These are phyloP conservation scores for Merluccius polli DNA, from an alignment of 2,797 vertebrate genomes.

Conservation along the genomic window DNA sequence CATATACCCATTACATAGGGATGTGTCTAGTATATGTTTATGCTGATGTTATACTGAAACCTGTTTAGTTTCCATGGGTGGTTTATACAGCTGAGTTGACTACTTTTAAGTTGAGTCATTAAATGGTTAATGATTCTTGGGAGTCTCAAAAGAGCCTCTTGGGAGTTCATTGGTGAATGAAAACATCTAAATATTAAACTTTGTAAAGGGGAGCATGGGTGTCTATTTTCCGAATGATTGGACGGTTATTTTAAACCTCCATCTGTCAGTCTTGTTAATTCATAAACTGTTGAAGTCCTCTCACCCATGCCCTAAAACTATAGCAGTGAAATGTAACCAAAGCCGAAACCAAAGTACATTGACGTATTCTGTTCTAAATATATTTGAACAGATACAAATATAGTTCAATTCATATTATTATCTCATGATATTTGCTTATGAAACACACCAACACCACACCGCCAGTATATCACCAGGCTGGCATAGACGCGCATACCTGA, in stretches of 20 bases:
- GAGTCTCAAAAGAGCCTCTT: background rate
- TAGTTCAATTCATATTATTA: slow-evolving; percentile 4
- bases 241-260: background rate
- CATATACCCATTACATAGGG: background rate
- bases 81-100: background rate
- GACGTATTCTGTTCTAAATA: background rate
- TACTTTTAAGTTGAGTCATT: background rate
- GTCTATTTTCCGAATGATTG: background rate
- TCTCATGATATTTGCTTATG: slow-evolving; percentile 23
- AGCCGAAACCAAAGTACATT: background rate
- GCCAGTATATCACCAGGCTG: slow-evolving; percentile 38
- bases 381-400: background rate
- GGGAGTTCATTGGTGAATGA: background rate
- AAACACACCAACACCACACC: slow-evolving; percentile 30
- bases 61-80: background rate
- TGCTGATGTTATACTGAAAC: background rate
- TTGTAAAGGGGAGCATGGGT: background rate
- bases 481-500: slow-evolving; percentile 50
- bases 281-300: background rate
- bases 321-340: background rate
- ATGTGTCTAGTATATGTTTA: background rate
- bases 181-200: background rate
- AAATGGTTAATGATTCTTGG: background rate
- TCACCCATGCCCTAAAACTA: background rate
- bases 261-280: background rate